Evolutionary conservation across 2,113 vertebrate genomes (phyloP).

Genomic region (Coptodon bakossiorum): DNA sequence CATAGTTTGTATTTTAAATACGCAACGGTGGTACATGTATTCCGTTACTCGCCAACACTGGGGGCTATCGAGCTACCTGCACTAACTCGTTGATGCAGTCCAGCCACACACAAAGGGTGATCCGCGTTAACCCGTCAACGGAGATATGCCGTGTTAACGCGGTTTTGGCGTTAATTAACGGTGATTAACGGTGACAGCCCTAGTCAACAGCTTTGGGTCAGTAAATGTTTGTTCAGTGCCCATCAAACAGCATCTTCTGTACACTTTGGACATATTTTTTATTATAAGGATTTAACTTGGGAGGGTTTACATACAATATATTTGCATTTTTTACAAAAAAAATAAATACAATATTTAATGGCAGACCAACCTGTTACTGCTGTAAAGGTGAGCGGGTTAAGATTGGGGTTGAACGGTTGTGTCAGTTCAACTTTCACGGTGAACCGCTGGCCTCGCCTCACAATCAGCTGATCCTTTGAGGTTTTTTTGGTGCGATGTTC

Average conservation of each 20-base stretch:
- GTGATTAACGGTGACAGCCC: background rate
- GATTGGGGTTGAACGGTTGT: conserved; percentile 6
- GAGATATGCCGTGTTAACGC: background rate
- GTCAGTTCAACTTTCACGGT: conserved; percentile 58
- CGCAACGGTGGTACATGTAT: background rate
- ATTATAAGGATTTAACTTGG: background rate
- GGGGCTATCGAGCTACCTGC: background rate
- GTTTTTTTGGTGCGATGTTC: conserved; percentile 75
- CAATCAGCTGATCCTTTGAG: conserved; percentile 58
- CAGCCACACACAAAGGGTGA: background rate
- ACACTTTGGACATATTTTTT: background rate
- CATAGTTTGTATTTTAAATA: background rate
- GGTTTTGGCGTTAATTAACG: background rate
- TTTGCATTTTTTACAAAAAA: background rate
- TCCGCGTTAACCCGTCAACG: background rate
- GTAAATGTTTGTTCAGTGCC: background rate
- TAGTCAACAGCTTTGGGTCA: background rate
- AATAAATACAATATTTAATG: background rate
- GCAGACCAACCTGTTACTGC: conserved; percentile 64
- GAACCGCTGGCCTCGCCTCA: conserved; percentile 80
- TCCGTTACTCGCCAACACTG: background rate
- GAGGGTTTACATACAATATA: background rate
- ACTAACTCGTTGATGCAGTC: background rate
- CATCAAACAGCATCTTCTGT: background rate
- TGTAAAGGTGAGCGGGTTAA: conserved; percentile 48